These are phyloP conservation scores for Pomatostomus ruficeps DNA, from an alignment of 2,113 vertebrate species.

Conservation along the genomic window DNA sequence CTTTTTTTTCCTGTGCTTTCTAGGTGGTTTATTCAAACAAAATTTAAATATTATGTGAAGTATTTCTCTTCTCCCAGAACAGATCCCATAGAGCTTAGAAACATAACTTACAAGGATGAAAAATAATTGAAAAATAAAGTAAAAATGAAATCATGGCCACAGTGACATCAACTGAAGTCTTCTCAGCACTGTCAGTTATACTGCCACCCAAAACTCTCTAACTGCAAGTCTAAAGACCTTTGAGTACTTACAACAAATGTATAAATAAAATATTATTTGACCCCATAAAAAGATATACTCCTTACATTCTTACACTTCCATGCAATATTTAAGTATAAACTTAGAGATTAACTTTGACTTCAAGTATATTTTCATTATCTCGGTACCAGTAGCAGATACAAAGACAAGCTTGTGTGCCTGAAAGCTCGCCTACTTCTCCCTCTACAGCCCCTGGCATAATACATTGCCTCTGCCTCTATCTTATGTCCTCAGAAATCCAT, in stretches of 20 bases:
- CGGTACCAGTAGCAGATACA: neutral
- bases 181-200: neutral
- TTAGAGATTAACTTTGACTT: neutral
- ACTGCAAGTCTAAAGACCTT: neutral
- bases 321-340: neutral
- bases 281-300: neutral
- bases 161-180: neutral
- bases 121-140: neutral
- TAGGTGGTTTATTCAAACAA: neutral
- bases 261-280: neutral
- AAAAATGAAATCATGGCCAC: neutral
- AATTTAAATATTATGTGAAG: neutral
- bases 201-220: neutral
- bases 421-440: neutral
- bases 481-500: neutral
- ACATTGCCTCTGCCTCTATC: neutral
- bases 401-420: neutral
- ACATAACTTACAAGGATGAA: neutral
- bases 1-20: neutral
- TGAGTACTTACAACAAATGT: neutral
- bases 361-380: neutral
- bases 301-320: neutral
- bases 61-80: neutral
- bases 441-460: fast-evolving
- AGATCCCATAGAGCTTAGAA: neutral